Evolutionary conservation across 1,140 invertebrate genomes (phyloP).

Genomic region (Brachionus sp.): DNA sequence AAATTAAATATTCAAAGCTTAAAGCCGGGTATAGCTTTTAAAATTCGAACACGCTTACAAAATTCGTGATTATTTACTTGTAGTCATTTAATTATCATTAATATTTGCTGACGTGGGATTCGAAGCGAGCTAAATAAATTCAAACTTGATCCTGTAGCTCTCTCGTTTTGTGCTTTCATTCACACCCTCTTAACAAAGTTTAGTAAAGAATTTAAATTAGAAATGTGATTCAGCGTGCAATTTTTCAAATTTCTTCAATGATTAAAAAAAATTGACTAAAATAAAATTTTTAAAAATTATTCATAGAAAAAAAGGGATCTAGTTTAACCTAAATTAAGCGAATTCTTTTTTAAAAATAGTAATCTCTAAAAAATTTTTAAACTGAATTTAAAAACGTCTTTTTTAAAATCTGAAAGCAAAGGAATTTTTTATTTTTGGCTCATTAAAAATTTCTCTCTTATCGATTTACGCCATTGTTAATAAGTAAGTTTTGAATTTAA

Average conservation of each 20-base stretch:
- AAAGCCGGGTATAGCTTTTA: not conserved
- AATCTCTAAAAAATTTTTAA: not conserved
- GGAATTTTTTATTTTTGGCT: not conserved
- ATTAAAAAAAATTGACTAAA: not conserved
- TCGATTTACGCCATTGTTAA: not conserved
- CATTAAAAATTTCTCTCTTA: not conserved
- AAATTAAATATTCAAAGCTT: slow-evolving; percentile 37
- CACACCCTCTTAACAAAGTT: slow-evolving; percentile 2
- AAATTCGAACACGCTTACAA: not conserved
- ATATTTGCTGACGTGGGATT: slow-evolving; percentile 26
- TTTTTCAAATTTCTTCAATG: not conserved
- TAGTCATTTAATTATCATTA: slow-evolving; percentile 5
- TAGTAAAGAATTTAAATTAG: not conserved
- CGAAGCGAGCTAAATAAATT: not conserved
- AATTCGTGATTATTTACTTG: not conserved
- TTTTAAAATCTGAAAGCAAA: not conserved
- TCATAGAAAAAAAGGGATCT: not conserved
- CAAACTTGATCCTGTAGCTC: not conserved
- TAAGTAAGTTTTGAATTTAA: too few relatives aligned
- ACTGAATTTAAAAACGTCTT: not conserved
- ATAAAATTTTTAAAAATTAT: not conserved
- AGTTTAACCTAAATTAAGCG: not conserved
- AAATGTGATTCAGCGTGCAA: slow-evolving; percentile 23
- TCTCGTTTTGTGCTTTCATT: not conserved
- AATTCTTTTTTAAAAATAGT: not conserved